Evolutionary conservation across 2,797 vertebrate species (phyloP).

Genomic region (Dendrocincla fuliginosa): DNA sequence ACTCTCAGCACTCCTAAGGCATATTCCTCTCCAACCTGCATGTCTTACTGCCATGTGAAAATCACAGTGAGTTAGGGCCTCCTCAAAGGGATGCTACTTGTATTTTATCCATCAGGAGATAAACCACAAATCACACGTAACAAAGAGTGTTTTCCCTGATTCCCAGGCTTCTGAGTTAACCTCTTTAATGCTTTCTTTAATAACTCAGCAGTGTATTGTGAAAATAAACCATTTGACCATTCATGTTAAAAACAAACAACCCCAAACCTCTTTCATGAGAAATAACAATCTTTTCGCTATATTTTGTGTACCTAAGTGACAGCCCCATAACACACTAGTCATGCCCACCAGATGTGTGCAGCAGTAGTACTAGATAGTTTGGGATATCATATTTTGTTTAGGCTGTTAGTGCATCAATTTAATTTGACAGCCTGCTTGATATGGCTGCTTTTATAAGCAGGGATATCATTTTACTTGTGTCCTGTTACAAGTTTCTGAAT

Average conservation of each 20-base stretch:
- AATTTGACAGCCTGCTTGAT: neutral
- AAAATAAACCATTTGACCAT: slow-evolving; percentile 12
- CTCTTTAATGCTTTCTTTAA: neutral
- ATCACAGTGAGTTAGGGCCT: neutral
- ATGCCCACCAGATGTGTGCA: neutral
- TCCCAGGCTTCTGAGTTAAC: neutral
- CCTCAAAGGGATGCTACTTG: neutral
- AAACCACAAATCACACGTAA: neutral
- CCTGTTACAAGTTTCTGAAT: neutral
- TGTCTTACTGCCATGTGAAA: neutral
- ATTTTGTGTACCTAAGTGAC: neutral
- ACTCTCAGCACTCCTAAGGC: accelerated
- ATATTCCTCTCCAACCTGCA: accelerated
- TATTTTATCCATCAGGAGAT: neutral
- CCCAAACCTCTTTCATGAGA: neutral
- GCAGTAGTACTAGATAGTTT: neutral
- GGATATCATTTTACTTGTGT: neutral
- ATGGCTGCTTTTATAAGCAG: neutral
- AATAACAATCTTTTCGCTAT: neutral
- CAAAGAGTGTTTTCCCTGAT: neutral
- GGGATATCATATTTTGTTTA: neutral
- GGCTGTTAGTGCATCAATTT: neutral
- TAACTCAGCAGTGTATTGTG: neutral
- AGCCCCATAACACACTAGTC: neutral
- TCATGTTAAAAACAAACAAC: neutral